phyloP scores from a whole-genome alignment of 2,888 invertebrate species.

The Lydus trimaculatus region DNA sequence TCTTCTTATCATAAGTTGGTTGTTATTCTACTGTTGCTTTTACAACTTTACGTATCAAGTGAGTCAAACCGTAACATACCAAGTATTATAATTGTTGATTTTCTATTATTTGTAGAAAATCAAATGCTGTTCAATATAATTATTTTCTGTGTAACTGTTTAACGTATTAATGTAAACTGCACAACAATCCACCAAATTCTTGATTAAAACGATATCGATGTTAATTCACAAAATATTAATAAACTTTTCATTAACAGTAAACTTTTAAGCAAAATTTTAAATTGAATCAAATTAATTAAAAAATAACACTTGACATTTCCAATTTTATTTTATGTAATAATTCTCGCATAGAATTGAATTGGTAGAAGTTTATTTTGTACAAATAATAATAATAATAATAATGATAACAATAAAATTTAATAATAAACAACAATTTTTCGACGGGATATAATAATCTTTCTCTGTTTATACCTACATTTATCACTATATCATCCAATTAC shows the following conservation, averaged over 20 bases:
- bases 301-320: background rate
- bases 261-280: too few relatives aligned
- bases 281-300: background rate
- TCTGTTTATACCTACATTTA: background rate
- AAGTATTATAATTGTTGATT: background rate
- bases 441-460: background rate
- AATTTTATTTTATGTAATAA: background rate
- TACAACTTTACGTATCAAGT: too few relatives aligned
- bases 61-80: too few relatives aligned
- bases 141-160: background rate
- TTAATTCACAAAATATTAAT: background rate
- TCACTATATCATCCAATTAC: too few relatives aligned
- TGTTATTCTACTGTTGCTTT: too few relatives aligned
- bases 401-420: background rate
- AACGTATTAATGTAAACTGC: background rate
- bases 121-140: background rate
- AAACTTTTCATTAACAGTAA: background rate
- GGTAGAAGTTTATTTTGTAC: slow-evolving; percentile 1
- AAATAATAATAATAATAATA: background rate
- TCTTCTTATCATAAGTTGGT: too few relatives aligned
- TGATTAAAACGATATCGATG: background rate
- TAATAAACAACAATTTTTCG: background rate
- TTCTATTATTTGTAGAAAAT: background rate
- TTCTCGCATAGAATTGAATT: background rate
- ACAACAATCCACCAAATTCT: background rate